Evolutionary conservation across 1,140 invertebrate genomes (phyloP), one percentile per base, ranked within the genome.

Genomic region (Aphaenogaster ashmeadi): DNA sequence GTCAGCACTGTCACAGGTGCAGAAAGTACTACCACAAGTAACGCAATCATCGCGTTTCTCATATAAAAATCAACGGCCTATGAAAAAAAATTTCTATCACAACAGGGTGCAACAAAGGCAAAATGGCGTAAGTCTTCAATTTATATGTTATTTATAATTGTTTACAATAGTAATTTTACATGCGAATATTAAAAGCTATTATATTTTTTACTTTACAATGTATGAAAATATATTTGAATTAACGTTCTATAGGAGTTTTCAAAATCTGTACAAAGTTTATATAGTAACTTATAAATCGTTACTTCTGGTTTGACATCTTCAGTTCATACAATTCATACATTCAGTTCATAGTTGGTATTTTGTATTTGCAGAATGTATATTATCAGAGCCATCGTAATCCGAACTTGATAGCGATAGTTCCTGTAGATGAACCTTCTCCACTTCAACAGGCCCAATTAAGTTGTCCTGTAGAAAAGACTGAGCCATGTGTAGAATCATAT

Each of bases 351-450:
- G 2, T 83, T 36, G 83, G 0, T 78, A 60, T 66, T 87, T 85
- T 75, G 87, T 13, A 47, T 67, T 93, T 93, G 38, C 90, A 95
- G 93, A 93, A 92, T 78, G n/a, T 91, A 1, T 95, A 93, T 88
- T 92, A 93, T 80, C 93, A 92, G 4, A 92, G 90, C 50, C 85
- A 85, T 50, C 85, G 88, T 33, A 95, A 95, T 88, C 93, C 94
- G 38, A 95, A 95, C 90, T 79, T 95, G 3, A 95, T 95, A 66
- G 94, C 94, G 74, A 95, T 95, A 66, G 92, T 95, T 80, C 95
- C 95, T 74, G 88, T 95, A 18, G 94, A 95, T 15, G 93, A 93
- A 80, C 89, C 86, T 87, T 52, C 84, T 54, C 44, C 87, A 6
- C 87, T 92, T 21, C 64, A 77, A 56, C 80, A 86, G 66, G 58